Conservation (phyloP, 1,140 invertebrate genomes). For the Megalonaias nervosa region DNA sequence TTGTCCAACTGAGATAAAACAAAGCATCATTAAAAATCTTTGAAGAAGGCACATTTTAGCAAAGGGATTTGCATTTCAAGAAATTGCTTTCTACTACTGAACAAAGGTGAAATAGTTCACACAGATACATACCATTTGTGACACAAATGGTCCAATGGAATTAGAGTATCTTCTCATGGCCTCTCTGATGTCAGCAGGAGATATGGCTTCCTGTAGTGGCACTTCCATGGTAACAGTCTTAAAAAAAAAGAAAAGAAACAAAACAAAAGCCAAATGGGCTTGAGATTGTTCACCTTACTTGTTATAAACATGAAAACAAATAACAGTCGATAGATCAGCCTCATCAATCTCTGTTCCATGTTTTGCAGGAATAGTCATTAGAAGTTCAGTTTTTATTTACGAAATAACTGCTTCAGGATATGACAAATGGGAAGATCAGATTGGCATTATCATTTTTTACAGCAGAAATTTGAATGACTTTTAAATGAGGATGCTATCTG, state of each 20-base stretch:
- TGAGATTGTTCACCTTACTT: background rate
- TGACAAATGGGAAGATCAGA: background rate
- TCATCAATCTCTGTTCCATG: background rate
- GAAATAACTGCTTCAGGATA: background rate
- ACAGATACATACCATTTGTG: constrained; percentile 62
- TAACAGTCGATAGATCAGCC: constrained; percentile 7
- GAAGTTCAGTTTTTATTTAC: background rate
- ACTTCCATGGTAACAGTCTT: constrained; percentile 44
- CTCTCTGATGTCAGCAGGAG: constrained; percentile 75
- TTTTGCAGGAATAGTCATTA: background rate
- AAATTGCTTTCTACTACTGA: too few relatives aligned
- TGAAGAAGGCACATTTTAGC: too few relatives aligned
- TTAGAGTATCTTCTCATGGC: constrained; percentile 74
- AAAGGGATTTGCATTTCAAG: too few relatives aligned
- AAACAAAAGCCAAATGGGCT: background rate
- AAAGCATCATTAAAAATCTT: too few relatives aligned
- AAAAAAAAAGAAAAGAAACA: constrained; percentile 42
- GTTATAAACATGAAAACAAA: background rate
- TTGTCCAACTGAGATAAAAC: too few relatives aligned
- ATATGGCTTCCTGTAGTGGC: constrained; percentile 68
- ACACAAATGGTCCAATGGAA: constrained; percentile 60
- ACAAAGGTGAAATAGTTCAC: too few relatives aligned
- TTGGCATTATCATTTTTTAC: background rate
- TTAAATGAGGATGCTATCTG: too few relatives aligned
- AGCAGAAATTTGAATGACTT: too few relatives aligned